Base-by-base conservation (phyloP, 2,113 vertebrate species). In the Turdus rufiventris region DNA sequence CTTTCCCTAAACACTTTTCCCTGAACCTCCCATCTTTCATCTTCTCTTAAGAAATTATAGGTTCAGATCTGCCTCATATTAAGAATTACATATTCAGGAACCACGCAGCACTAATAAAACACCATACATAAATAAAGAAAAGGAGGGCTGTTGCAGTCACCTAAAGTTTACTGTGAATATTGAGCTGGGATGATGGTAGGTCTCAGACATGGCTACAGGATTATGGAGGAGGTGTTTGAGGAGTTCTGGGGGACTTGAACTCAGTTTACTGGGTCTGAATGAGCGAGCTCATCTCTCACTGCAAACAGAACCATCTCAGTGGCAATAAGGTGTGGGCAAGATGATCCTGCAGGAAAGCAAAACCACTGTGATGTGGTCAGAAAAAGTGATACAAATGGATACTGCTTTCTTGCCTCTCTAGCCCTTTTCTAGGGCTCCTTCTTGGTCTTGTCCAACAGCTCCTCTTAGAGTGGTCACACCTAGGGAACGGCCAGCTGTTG, bases 281-380 rank as follows among this genome's bases (percentile, higher is more conserved):
- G 25, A 61, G 18, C 0, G 0, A 72, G 11, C 24, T 71, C 18
- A 50, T 62, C 50, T 75, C 24, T 67, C 1, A 2, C 21, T 76
- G 36, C 25, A 11, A 76, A 65, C 18, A 76, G 88, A 76, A 53
- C 15, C 1, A 1, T 36, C 42, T 90, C 24, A 34, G 57, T 40
- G 54, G 15, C 34, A 15, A 63, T 82, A 71, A 78, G 29, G 14
- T 25, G 2, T 54, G 29, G 28, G 9, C 23, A 7, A 43, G 38
- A 28, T 74, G 62, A 85, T 72, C 40, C 36, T 67, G 19, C 54
- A 80, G 60, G 36, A 85, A 88, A 67, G 34, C 1, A 1, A 78
- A 88, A 33, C 12, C 58, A 38, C 57, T 73, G 58, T 13, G n/a
- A 83, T 51, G 9, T 8, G 28, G 16, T 60, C 51, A 68, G 42